Evolutionary conservation across 2,888 invertebrate species (phyloP), one percentile per base, ranked within the genome.

Genomic region (Drosophila vallismaia): DNA sequence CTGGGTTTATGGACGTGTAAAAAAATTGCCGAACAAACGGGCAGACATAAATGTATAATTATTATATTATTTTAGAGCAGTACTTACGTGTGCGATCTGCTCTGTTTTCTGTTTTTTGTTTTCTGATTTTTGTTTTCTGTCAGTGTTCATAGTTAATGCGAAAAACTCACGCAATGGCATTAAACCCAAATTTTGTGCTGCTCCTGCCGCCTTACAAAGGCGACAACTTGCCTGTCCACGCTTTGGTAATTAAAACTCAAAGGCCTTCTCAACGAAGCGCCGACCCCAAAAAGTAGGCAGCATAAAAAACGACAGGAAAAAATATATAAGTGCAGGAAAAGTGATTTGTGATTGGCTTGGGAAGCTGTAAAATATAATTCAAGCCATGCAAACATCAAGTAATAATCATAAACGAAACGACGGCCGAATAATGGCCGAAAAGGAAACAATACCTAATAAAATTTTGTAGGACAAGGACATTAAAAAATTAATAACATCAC

Each of bases 221-320:
- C 78, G 68, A 76, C 86, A 74, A 88, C 80, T 75, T 71, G 77
- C 73, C 78, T 57, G 70, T 79, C 71, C 77, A 59, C 64, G 72
- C 76, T 60, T 45, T 63, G 74, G 88, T 78, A 88, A 88, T 90
- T 89, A 89, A 89, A 89, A 89, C 73, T 89, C 90, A 88, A 88
- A 89, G 87, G 90, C 90, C 89, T 89, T 53, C 33, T 12, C 50
- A 55, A 8, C 14, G 74, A 24, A 10, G 24, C 9, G 45, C 4
- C 68, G 64, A 38, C 55, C 64, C 64, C 64, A 14, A 53, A 26
- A 64, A 67, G 55, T 38, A 46, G 64, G 55, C 68, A 64, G 9
- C 26, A 12, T 24, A 55, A 58, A 56, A 48, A 68, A 52, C 14
- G 67, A 52, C 40, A 42, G 40, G 40, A 42, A 42, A 42, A 42